Base-by-base conservation (phyloP, 2,797 vertebrate genomes). In the Gymnopithys bicolor region DNA sequence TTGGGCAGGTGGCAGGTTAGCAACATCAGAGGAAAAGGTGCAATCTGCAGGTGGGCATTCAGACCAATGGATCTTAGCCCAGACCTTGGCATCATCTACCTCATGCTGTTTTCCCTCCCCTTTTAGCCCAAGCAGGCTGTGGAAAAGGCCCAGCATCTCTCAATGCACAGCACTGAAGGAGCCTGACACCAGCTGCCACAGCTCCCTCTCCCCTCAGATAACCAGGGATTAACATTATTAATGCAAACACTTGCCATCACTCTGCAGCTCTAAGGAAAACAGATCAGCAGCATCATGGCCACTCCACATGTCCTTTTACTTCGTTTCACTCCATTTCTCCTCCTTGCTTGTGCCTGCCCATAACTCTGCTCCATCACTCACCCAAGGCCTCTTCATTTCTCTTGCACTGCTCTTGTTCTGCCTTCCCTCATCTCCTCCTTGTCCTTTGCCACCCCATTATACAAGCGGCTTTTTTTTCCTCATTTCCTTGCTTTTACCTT, bases 401-500 rank as follows among this genome's bases (percentile, higher is more conserved):
- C 62, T 85, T 32, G 37, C 49, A 13, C 25, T 71, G 27, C n/a
- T 90, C 60, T 70, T 0, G 1, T 68, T 73, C 49, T 85, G 39
- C 80, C 55, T 89, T 88, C 63, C 45, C 55, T 86, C 70, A n/a
- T 59, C 64, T 84, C 41, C 56, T 87, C 70, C 75, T 86, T 90
- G 89, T 93, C 74, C 87, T 90, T 75, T 81, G 53, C 52, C 46
- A 83, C 64, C 23, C 68, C 66, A 22, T 56, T 81, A 27, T 88
- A 85, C 45, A 67, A 82, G 73, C 49, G 60, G 17, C 22, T 48
- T 95, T 88, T 88, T 85, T 71, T 62, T 13, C 63, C 76, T 90
- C 32, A 66, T 89, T 84, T 69, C 33, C 32, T 90, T 66, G 53
- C 46, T 91, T 95, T 95, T 92, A 89, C 89, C 62, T 90, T 85